Conservation (phyloP, 2,113 vertebrate genomes). For the Mus spicilegus region DNA sequence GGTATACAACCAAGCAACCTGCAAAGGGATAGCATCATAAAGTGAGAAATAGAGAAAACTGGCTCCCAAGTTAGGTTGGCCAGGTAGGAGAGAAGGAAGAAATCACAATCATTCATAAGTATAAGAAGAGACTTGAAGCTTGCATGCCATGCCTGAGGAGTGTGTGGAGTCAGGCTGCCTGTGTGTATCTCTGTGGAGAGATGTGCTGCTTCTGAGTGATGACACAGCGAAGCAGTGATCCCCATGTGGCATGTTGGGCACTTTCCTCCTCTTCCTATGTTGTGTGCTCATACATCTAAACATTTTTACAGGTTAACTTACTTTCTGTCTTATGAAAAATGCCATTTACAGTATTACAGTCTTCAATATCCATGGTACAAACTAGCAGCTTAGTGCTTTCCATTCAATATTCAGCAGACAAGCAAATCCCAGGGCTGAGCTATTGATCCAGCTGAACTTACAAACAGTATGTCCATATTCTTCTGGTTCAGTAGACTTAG, state of each 20-base stretch:
- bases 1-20: not conserved
- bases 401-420: conserved; percentile 59
- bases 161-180: not conserved
- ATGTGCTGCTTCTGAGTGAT: not conserved
- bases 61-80: not conserved
- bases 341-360: not conserved
- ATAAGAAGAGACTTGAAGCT: not conserved
- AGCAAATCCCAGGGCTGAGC: conserved; percentile 65
- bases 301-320: conserved; percentile 70
- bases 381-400: conserved; percentile 26
- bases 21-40: not conserved
- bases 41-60: not conserved
- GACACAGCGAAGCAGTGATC: conserved; percentile 6
- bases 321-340: conserved; percentile 64
- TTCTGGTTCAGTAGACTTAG: conserved; percentile 47
- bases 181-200: not conserved
- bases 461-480: conserved; percentile 48
- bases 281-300: conserved; percentile 59
- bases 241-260: not conserved
- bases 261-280: not conserved
- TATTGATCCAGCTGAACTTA: conserved; percentile 76
- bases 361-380: conserved; percentile 69
- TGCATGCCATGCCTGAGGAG: not conserved
- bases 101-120: not conserved
- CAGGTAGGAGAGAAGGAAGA: not conserved